Evolutionary conservation across 2,797 vertebrate species (phyloP).

Genomic region (Myripristis jacobus): DNA sequence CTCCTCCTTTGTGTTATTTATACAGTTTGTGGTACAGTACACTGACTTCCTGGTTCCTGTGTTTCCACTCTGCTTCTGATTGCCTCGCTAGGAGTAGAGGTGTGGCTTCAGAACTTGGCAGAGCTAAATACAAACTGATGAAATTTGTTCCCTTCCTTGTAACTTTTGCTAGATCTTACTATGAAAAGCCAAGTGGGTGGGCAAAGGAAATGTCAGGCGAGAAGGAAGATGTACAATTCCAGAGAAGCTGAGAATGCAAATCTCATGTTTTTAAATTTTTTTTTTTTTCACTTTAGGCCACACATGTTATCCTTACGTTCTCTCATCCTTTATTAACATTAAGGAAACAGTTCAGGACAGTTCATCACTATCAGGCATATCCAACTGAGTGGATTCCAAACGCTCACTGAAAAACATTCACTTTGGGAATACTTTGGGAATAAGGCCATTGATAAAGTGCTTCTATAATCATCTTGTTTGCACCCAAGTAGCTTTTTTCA

Average conservation of each 20-base stretch:
- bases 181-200: not conserved
- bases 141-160: constrained; percentile 18
- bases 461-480: constrained; percentile 17
- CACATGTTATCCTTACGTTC: not conserved
- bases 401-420: not conserved
- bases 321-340: not conserved
- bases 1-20: constrained; percentile 88
- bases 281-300: not conserved
- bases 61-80: constrained; percentile 65
- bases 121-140: constrained; percentile 5
- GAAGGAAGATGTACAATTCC: not conserved
- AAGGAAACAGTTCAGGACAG: constrained; percentile 17
- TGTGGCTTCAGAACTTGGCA: constrained; percentile 25
- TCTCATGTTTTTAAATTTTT: not conserved
- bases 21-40: constrained; percentile 92
- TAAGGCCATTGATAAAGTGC: constrained; percentile 24
- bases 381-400: constrained; percentile 4
- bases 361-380: constrained; percentile 10
- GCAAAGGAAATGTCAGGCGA: constrained; percentile 3
- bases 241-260: constrained; percentile 1
- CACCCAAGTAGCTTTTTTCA: constrained; percentile 19
- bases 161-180: not conserved
- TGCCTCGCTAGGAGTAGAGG: constrained; percentile 79
- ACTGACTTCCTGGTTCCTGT: constrained; percentile 84
- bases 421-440: constrained; percentile 4